These are phyloP conservation scores for Sceloporus tristichus DNA, from an alignment of 2,113 vertebrate species.

Conservation along the genomic window DNA sequence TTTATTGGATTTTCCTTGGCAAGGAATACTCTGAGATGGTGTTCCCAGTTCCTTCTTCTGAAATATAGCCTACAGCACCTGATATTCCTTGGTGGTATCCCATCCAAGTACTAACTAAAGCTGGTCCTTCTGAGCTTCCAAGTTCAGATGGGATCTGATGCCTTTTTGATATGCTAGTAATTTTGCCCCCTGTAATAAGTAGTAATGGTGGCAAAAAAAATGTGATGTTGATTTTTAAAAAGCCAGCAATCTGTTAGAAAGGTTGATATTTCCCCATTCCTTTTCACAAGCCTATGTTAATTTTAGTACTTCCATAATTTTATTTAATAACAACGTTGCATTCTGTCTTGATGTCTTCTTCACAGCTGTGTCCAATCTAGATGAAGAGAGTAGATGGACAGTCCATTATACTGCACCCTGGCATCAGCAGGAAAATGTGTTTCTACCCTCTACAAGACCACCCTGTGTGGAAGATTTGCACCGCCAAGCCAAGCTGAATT, in stretches of 20 bases:
- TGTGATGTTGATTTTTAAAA: not conserved
- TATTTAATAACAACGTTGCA: conserved; percentile 20
- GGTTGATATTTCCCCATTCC: not conserved
- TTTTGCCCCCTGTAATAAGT: not conserved
- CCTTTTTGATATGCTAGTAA: no score
- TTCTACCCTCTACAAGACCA: conserved; percentile 89
- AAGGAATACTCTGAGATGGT: no score
- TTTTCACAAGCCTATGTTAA: not conserved
- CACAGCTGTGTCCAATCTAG: conserved; percentile 95
- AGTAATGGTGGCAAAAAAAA: not conserved
- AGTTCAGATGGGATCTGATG: no score
- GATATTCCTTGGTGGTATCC: no score
- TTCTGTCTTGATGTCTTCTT: conserved; percentile 49
- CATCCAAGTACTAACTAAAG: no score
- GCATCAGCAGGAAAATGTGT: conserved; percentile 98
- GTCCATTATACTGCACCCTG: conserved; percentile 95
- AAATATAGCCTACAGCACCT: no score
- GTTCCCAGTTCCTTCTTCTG: no score
- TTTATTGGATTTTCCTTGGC: no score
- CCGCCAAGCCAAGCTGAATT: conserved; percentile 96
- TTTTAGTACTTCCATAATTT: not conserved
- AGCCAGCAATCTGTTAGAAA: not conserved
- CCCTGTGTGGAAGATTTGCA: conserved; percentile 95
- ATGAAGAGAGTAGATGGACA: conserved; percentile 96
- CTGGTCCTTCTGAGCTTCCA: no score